These are phyloP conservation scores for Hydrocynus forskahlii DNA, from an alignment of 2,797 vertebrate species.

Conservation along the genomic window DNA sequence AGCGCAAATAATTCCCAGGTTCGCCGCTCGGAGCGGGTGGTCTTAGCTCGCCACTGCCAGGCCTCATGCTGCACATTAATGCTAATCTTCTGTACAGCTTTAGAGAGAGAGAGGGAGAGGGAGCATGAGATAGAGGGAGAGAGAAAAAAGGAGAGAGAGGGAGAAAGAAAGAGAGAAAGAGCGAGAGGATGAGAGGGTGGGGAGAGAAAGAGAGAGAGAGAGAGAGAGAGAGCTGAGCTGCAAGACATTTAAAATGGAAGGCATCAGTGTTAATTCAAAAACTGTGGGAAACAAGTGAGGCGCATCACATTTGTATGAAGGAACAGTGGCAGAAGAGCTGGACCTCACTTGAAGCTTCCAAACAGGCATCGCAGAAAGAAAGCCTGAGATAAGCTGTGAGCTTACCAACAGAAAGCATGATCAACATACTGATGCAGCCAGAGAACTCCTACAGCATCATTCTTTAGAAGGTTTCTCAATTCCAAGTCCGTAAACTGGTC, in stretches of 20 bases:
- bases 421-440: neutral
- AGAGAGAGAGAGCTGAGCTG: no score
- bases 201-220: neutral
- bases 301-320: constrained; percentile 4
- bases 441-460: neutral
- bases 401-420: neutral
- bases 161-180: no score
- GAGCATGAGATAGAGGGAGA: no score
- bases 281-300: neutral
- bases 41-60: constrained; percentile 20
- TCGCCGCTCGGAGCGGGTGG: neutral
- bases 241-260: neutral
- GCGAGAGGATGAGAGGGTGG: no score
- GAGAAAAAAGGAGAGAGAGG: no score
- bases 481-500: neutral
- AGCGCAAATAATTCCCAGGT: constrained; percentile 23
- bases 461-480: neutral
- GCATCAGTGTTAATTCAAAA: neutral
- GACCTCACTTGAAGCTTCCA: neutral
- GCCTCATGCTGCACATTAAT: constrained; percentile 3
- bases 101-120: neutral
- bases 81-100: constrained; percentile 7
- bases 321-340: neutral
- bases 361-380: neutral
- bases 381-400: neutral